Evolutionary conservation across 2,113 vertebrate genomes (phyloP).

Genomic region (Microtus richardsoni): DNA sequence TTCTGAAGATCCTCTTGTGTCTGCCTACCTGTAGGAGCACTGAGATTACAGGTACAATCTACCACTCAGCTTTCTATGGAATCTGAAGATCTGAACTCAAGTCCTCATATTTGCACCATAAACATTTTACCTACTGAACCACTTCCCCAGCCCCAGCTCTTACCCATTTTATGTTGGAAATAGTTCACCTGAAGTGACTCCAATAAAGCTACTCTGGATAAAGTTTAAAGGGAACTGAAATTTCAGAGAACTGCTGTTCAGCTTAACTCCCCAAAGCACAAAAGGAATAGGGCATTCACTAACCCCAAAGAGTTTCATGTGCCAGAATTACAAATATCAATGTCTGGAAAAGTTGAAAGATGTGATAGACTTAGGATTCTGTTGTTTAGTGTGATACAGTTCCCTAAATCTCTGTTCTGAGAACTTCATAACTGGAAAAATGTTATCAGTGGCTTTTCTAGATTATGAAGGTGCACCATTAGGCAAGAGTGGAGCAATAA

Average conservation of each 20-base stretch:
- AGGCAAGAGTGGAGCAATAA: background rate
- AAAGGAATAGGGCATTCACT: background rate
- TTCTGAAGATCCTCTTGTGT: background rate
- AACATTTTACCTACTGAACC: background rate
- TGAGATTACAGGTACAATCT: background rate
- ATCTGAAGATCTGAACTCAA: background rate
- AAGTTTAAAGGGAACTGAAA: conserved; percentile 34
- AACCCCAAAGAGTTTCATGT: background rate
- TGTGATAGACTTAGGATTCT: background rate
- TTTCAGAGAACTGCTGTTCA: background rate
- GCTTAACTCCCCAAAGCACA: background rate
- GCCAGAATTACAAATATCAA: background rate
- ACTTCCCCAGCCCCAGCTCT: background rate
- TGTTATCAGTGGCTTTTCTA: background rate
- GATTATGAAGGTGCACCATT: background rate
- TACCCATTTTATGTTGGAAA: background rate
- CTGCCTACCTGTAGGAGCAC: background rate
- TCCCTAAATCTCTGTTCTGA: background rate
- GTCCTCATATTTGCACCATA: background rate
- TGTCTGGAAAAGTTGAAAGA: background rate
- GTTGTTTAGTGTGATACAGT: background rate
- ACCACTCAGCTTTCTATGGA: background rate
- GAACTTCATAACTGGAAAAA: conserved; percentile 12
- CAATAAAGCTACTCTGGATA: background rate
- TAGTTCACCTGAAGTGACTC: conserved; percentile 20